Evolutionary conservation across 2,888 invertebrate species (phyloP), one percentile per base, ranked within the genome.

Genomic region (Cheilosia variabilis): DNA sequence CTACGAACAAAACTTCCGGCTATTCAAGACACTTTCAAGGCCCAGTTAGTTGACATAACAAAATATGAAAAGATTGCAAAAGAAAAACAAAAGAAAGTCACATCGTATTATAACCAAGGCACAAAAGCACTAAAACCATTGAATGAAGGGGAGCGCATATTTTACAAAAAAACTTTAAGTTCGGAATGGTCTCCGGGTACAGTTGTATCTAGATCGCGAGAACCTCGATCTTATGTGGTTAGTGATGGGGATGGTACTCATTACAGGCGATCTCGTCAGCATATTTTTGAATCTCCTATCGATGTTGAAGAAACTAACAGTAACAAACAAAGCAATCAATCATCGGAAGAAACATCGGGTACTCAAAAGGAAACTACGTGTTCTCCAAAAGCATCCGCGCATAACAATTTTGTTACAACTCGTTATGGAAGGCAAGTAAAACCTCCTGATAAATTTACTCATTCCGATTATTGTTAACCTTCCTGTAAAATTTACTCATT

Each of bases 391-490:
- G 1, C 27, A 34, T 50, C 47, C 17, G 10, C 19, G 27, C 58
- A 71, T 50, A 45, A 58, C 27, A 24, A 71, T 15, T 7, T 58
- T 24, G 50, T 50, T 41, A 50, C 31, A 58, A 71, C 58, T 58
- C 69, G 69, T 13, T 58, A 50, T 71, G 69, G 47, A 50, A 58
- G 69, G n/a, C 24, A 71, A 50, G 31, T 50, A 31, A 37, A 22
- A 37, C 58, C 34, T 24, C 58, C 58, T 50, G 58, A 50, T 7
- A 58, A 27, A 37, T 58, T 69, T 57, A 34, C 34, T 47, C 57
- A 47, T 37, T 22, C 57, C 6, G 27, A 43, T 27, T 62, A 17
- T 27, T 22, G n/a, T n/a, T n/a, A n/a, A n/a, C n/a, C n/a, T n/a
- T n/a, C n/a, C n/a, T n/a, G n/a, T n/a, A n/a, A n/a, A n/a, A n/a